These are phyloP conservation scores for Brenthis hecate DNA, from an alignment of 2,888 invertebrate genomes.

Conservation along the genomic window DNA sequence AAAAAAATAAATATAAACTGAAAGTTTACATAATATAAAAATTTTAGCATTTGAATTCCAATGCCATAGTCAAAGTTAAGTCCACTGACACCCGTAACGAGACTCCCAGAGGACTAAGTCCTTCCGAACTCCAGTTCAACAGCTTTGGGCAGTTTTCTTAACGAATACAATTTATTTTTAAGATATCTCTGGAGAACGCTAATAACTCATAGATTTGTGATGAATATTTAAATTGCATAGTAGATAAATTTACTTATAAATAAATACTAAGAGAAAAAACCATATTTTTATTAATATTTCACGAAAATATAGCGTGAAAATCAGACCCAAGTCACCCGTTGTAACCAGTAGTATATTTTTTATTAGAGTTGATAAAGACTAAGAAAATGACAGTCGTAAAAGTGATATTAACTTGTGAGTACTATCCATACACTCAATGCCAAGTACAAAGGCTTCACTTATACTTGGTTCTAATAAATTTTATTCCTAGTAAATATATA, in stretches of 20 bases:
- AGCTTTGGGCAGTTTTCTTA: constrained; percentile 31
- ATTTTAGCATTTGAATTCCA: constrained; percentile 26
- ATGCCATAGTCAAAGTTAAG: constrained; percentile 23
- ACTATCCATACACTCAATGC: too few relatives aligned
- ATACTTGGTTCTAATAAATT: too few relatives aligned
- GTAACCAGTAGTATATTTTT: too few relatives aligned
- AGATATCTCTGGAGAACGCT: constrained; percentile 19
- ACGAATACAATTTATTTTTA: constrained; percentile 24
- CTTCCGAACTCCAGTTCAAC: constrained; percentile 29
- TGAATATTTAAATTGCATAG: background rate
- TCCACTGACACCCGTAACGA: constrained; percentile 33
- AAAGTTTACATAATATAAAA: constrained; percentile 25
- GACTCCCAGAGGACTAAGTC: constrained; percentile 23
- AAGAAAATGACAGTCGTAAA: too few relatives aligned
- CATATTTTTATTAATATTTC: too few relatives aligned
- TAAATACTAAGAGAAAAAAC: too few relatives aligned
- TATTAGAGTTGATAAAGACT: too few relatives aligned
- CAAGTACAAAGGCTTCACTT: too few relatives aligned
- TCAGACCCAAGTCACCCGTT: too few relatives aligned
- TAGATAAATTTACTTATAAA: background rate
- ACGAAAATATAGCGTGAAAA: too few relatives aligned
- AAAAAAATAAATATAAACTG: background rate
- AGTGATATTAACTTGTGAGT: too few relatives aligned
- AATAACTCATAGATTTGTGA: constrained; percentile 1
- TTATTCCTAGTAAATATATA: too few relatives aligned